Conservation (phyloP, 35 echinoderm and acorn worm genomes). For the Nesometra sesokonis region DNA sequence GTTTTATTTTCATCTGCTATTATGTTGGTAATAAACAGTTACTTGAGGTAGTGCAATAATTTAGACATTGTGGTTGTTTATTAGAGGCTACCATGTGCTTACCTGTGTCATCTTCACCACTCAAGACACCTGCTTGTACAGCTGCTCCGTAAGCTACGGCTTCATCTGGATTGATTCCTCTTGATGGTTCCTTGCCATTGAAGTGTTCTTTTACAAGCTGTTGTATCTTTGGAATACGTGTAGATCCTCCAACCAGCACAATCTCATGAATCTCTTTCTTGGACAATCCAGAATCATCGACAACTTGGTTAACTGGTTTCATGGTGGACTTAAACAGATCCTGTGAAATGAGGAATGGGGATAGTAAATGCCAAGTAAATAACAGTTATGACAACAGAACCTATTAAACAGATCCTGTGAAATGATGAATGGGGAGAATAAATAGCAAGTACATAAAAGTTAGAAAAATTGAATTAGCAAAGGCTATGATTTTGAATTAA, state of each 20-base stretch:
- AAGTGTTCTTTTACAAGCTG: slow-evolving; percentile 71
- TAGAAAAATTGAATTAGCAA: no score
- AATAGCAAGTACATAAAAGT: no score
- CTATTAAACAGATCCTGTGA: no score
- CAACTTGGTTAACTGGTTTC: slow-evolving; percentile 73
- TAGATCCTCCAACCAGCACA: slow-evolving; percentile 87
- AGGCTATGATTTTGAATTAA: no score
- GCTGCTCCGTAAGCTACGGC: slow-evolving; percentile 94
- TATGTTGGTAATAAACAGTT: no score
- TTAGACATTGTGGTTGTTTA: not conserved
- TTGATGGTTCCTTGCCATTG: slow-evolving; percentile 64
- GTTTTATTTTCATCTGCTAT: no score
- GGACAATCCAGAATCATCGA: slow-evolving; percentile 69
- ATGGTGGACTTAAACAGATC: slow-evolving; percentile 86
- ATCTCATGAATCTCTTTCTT: slow-evolving; percentile 81
- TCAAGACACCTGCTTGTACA: slow-evolving; percentile 88
- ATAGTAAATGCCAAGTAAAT: not conserved
- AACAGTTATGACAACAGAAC: no score
- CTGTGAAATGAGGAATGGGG: slow-evolving; percentile 4
- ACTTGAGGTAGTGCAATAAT: not conserved
- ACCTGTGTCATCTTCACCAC: slow-evolving; percentile 88
- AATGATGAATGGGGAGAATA: no score
- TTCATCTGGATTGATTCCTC: slow-evolving; percentile 95
- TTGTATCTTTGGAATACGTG: slow-evolving; percentile 86
- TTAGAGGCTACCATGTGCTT: not conserved